phyloP scores from a whole-genome alignment of 2,888 invertebrate species.

The Amphipoea oculea region DNA sequence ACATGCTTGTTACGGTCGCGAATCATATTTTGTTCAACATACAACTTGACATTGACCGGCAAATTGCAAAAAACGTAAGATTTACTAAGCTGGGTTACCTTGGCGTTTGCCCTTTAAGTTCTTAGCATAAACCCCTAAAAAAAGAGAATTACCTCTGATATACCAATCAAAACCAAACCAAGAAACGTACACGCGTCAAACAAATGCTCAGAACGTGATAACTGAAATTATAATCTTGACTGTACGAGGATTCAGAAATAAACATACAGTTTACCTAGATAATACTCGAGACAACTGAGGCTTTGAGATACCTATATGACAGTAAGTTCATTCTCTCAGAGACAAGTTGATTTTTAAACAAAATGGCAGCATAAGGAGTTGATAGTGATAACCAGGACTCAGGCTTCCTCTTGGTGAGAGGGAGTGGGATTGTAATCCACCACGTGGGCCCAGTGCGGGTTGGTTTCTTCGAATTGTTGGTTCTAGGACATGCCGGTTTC shows the following conservation, averaged over 20 bases:
- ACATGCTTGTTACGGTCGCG: no score
- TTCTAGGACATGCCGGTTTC: no score
- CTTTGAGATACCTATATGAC: constrained; percentile 13
- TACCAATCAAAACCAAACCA: background rate
- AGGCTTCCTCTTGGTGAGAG: no score
- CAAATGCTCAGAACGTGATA: constrained; percentile 26
- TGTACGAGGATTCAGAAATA: constrained; percentile 31
- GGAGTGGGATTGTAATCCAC: no score
- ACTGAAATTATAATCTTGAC: constrained; percentile 14
- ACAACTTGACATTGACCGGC: no score
- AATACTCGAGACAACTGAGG: constrained; percentile 2
- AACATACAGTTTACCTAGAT: background rate
- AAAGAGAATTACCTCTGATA: background rate
- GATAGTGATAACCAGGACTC: background rate
- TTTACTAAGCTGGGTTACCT: no score
- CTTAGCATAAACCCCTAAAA: background rate
- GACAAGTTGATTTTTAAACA: constrained; percentile 25
- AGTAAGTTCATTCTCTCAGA: background rate
- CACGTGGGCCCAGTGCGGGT: no score
- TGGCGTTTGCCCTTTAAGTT: background rate
- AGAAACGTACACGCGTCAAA: background rate
- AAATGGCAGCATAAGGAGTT: background rate
- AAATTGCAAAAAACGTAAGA: no score
- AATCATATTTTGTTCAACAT: no score
- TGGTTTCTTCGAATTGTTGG: no score